Conservation (phyloP, 2,888 invertebrate species). For the Corbicula japonica region DNA sequence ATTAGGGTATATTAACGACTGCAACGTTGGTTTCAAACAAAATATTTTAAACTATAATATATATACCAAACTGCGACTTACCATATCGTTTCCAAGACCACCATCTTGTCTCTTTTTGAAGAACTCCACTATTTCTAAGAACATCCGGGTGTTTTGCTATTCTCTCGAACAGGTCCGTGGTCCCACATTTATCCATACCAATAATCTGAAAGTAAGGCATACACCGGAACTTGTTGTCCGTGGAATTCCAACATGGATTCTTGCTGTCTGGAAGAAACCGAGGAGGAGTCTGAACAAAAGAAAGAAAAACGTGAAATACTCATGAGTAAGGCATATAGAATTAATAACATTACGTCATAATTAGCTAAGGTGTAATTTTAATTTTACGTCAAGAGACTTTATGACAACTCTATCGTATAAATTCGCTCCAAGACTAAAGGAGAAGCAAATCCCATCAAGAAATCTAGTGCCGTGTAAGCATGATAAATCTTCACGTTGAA, state of each 20-base stretch:
- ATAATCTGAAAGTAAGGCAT: slow-evolving; percentile 79
- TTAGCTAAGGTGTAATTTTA: not conserved
- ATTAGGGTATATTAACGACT: not conserved
- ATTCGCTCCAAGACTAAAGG: not conserved
- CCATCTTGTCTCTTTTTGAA: slow-evolving; percentile 77
- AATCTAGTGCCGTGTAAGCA: not conserved
- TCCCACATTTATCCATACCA: slow-evolving; percentile 79
- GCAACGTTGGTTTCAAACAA: not conserved
- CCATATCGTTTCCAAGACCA: slow-evolving; percentile 80
- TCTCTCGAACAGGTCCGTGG: slow-evolving; percentile 75
- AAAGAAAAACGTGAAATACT: too few species aligned
- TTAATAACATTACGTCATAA: not conserved
- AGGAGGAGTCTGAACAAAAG: too few species aligned
- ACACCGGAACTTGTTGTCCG: slow-evolving; percentile 60
- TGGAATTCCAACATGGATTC: slow-evolving; percentile 71
- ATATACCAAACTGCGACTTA: slow-evolving; percentile 32
- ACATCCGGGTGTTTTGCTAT: slow-evolving; percentile 73
- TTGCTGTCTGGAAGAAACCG: slow-evolving; percentile 56
- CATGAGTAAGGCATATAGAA: not conserved
- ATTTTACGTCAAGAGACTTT: not conserved
- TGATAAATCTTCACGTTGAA: not conserved
- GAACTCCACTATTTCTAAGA: slow-evolving; percentile 63
- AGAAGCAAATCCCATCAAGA: not conserved
- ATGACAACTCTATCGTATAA: not conserved
- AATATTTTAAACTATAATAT: too few species aligned